These are phyloP conservation scores for Sinodicranocentrus sp. DNA, from an alignment of 2,888 invertebrate species.

Conservation along the genomic window DNA sequence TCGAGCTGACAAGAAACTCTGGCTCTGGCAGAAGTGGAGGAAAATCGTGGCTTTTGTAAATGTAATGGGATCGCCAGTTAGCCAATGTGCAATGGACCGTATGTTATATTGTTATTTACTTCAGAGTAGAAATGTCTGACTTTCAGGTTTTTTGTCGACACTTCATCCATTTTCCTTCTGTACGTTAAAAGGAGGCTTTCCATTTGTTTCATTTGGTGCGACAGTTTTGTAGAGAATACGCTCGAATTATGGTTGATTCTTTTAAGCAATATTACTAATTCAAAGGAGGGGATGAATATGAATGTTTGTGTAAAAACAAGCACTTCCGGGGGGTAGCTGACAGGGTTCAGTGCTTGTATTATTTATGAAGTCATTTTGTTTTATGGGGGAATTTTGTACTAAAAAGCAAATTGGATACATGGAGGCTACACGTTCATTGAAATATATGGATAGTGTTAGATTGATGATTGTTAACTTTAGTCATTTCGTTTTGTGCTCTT, in stretches of 20 bases:
- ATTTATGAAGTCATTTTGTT: neutral
- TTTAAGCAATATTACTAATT: slow-evolving; percentile 12
- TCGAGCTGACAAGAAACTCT: neutral
- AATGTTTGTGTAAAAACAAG: neutral
- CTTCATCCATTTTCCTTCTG: neutral
- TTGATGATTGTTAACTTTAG: neutral
- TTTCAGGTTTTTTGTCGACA: neutral
- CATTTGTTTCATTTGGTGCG: no score
- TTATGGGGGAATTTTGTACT: slow-evolving; percentile 7
- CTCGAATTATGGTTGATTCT: neutral
- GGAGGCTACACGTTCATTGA: no score
- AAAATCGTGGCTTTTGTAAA: neutral
- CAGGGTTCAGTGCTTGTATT: slow-evolving; percentile 5
- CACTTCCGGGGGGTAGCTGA: neutral
- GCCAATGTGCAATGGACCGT: neutral
- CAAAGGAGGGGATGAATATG: neutral
- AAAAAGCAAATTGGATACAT: neutral
- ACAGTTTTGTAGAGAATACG: no score
- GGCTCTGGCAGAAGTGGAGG: neutral
- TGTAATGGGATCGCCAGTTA: neutral
- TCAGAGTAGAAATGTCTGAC: no score
- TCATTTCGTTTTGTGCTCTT: neutral
- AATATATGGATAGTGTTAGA: neutral
- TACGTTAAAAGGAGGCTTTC: no score
- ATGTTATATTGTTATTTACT: no score